Evolutionary conservation across 2,113 vertebrate genomes (phyloP).

Genomic region (Microtus montanus): DNA sequence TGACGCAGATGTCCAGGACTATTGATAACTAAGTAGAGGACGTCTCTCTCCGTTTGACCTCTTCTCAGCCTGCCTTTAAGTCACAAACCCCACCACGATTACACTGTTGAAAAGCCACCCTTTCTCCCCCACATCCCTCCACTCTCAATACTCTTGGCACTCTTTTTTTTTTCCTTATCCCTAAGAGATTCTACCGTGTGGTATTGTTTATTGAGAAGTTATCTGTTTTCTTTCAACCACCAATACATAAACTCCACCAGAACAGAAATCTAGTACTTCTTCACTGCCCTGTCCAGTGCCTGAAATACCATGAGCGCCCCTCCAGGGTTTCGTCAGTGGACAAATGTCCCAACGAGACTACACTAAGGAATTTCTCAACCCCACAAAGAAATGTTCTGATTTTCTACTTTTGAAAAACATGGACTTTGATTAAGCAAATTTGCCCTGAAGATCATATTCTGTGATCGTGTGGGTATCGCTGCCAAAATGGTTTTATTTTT

Average conservation of each 20-base stretch:
- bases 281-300: background rate
- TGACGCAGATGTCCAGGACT: background rate
- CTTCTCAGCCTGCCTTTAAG: background rate
- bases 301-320: background rate
- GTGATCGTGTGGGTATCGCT: background rate
- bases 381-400: background rate
- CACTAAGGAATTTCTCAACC: slow-evolving; percentile 5
- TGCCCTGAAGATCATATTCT: background rate
- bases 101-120: background rate
- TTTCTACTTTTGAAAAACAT: background rate
- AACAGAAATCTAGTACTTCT: background rate
- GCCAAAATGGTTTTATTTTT: background rate
- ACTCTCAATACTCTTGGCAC: background rate
- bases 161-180: background rate
- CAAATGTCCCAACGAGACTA: background rate
- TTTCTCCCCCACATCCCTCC: background rate
- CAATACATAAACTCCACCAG: background rate
- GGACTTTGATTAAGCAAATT: background rate
- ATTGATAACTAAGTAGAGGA: background rate
- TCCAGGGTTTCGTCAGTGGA: background rate
- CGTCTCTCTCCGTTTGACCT: background rate
- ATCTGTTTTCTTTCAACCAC: background rate
- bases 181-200: background rate
- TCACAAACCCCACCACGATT: background rate
- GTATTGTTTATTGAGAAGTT: background rate